Percentiles rank a stretch among this genome's conserved stretches.
These are phyloP conservation scores for Metridium senile DNA, from an alignment of 92 coral and sea anemone species.

Conservation along the genomic window DNA sequence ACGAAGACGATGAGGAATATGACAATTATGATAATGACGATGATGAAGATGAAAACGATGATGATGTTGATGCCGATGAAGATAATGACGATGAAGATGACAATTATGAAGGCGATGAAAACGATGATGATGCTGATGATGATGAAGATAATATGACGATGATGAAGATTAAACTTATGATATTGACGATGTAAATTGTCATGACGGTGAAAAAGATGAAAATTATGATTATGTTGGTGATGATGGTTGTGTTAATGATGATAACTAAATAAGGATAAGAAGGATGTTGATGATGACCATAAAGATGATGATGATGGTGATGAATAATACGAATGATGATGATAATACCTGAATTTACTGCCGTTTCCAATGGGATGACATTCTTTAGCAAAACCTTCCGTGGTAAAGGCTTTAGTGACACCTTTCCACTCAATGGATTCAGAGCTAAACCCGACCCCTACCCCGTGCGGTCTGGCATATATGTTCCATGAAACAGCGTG, in stretches of 20 bases:
- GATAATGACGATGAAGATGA: background rate
- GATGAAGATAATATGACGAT: background rate
- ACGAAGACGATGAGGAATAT: background rate
- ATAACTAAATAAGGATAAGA: background rate
- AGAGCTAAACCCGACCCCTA: conserved; percentile 80
- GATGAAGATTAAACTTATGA: background rate
- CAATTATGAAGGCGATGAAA: background rate
- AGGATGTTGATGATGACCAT: background rate
- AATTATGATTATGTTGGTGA: background rate
- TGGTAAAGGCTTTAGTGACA: conserved; percentile 67
- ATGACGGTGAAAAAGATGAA: background rate
- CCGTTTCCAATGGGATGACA: conserved; percentile 60
- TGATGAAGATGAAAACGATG: background rate
- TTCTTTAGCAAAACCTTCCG: conserved; percentile 66
- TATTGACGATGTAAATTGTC: background rate
- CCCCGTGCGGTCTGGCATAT: conserved; percentile 83
- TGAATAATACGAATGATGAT: background rate
- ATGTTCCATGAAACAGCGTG: conserved; percentile 81
- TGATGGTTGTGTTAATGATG: background rate
- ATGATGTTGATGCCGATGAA: background rate
- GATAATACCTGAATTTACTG: conserved; percentile 75
- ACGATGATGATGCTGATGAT: background rate
- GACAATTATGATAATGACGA: background rate
- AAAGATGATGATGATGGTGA: background rate
- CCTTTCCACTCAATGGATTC: conserved; percentile 84